Evolutionary conservation across 1,140 invertebrate species (phyloP), one percentile per base, ranked within the genome.

Genomic region (Calosoma granatense): DNA sequence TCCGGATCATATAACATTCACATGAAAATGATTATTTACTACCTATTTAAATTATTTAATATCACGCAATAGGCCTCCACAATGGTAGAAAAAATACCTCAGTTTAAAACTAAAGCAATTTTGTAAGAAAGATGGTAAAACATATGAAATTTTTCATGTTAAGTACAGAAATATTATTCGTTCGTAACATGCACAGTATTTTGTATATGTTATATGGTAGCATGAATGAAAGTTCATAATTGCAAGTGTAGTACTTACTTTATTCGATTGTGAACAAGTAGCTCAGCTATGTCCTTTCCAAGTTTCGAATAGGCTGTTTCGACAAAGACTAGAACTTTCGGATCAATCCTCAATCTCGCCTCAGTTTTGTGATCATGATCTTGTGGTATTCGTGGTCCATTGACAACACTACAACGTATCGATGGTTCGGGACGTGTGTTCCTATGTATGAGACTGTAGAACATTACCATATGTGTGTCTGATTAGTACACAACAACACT

Each of bases 251-350:
- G n/a, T n/a, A n/a, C n/a, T 21, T 43, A 59, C 86, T 94, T 92
- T 68, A 96, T 93, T 65, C 93, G 80, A 72, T 92, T 93, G 67
- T 94, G 89, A 66, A 96, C 92, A 51, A 97, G 80, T 41, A 94
- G 77, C 72, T 92, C 90, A n/a, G 88, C 86, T 65, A 97, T 94
- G 69, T 94, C 90, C 63, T 86, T 80, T 36, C 93, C 93, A n/a
- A 94, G 77, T 60, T 86, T 81, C 1, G 92, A 94, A 72, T 94
- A 96, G 41, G 90, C 87, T 14, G 92, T 94, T 74, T 97, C 94
- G n/a, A 94, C 91, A 70, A 97, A 92, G 56, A 97, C 87, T 59
- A 97, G 77, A 59, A 96, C 91, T 73, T 94, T 94, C 22, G 90
- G 86, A 74, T 95, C 92, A 69, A 93, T 90, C 55, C 88, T 81